phyloP scores from a whole-genome alignment of 1,140 invertebrate species.

The Chironomus tepperi region DNA sequence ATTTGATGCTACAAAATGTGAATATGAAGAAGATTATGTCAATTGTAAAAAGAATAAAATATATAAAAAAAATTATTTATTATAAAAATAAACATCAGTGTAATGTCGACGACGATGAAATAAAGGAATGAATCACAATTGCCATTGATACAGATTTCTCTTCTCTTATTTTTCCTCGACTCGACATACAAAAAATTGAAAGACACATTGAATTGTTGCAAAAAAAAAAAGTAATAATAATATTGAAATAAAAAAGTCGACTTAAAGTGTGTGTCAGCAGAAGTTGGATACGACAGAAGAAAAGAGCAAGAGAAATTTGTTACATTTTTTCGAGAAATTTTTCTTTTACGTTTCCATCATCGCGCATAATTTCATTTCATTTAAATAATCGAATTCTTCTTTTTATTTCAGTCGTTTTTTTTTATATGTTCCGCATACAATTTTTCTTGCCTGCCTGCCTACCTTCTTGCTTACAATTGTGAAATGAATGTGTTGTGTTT shows the following conservation, averaged over 20 bases:
- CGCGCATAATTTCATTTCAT: not conserved
- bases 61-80: too few species aligned
- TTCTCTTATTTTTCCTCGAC: too few species aligned
- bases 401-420: not conserved
- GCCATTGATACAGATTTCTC: not conserved
- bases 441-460: not conserved
- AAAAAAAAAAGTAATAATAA: not conserved
- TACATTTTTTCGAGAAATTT: not conserved
- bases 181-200: not conserved
- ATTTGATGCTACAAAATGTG: too few species aligned
- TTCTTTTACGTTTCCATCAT: not conserved
- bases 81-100: too few species aligned
- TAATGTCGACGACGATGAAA: too few species aligned
- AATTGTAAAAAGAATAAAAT: too few species aligned
- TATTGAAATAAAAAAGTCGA: too few species aligned
- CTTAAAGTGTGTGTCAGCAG: too few species aligned
- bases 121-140: too few species aligned
- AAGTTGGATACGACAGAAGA: too few species aligned
- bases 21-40: too few species aligned
- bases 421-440: not conserved
- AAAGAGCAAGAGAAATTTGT: not conserved
- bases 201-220: not conserved
- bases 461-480: not conserved
- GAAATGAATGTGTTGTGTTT: not conserved
- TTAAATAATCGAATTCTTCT: conserved; percentile 4